Evolutionary conservation across 2,113 vertebrate genomes (phyloP), one percentile per base, ranked within the genome.

Genomic region (Syngnathus typhle): DNA sequence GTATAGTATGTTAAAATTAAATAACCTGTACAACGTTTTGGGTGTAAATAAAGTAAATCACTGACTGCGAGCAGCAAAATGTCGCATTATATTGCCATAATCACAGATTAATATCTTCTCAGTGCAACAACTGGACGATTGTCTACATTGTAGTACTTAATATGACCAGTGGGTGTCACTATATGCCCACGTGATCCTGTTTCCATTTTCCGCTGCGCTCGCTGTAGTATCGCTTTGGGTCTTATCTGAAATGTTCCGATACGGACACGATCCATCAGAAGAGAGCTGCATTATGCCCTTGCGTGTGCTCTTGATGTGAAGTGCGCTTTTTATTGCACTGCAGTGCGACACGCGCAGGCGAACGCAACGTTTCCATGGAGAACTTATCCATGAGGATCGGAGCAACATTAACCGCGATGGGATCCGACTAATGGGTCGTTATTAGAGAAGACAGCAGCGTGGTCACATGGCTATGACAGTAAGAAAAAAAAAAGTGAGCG

Each of bases 291-390:
- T n/a, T 23, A 10, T 23, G 2, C 11, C 52, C 21, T 27, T 5
- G 52, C 21, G 52, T 73, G 78, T 81, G 79, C 81, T 74, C 70
- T 77, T 85, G 69, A 80, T 68, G 72, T 79, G 68, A 73, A 81
- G 85, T 60, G 70, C 74, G 71, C 70, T 70, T 74, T 88, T 88
- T 82, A 74, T 79, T 79, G 78, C 84, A 85, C 63, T n/a, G 63
- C 63, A 49, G 7, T 49, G 59, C 59, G 58, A 60, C 58, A 60
- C 11, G 21, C 47, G 16, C 6, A 1, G 47, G 18, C 47, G 15
- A 18, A 46, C 15, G 46, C 46, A 18, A 47, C 12, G 60, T 63
- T 63, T 41, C 60, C 39, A 36, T 49, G 62, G 15, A 18, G 62
- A 49, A 18, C 13, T 27, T 16, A 47, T 27, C 46, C 11, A 7